A percentile compares a stretch with the other conserved stretches of the same genome.
Conservation (phyloP, 2,797 vertebrate species). For the Xiphorhynchus erythropygius region DNA sequence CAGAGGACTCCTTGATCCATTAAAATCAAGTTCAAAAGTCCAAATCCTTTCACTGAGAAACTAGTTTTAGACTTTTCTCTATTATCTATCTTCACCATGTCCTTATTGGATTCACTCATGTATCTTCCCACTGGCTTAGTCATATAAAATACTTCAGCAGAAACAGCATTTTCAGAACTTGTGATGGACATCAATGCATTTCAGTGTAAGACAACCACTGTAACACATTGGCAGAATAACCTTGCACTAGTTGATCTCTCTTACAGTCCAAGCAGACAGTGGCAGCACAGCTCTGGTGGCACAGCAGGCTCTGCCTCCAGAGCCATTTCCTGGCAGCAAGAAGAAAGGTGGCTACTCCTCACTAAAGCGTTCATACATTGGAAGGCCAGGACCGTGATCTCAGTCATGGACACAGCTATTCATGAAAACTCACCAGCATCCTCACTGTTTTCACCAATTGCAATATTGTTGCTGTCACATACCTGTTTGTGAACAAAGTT, state of each 20-base stretch:
- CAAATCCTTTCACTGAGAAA: neutral
- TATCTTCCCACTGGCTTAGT: neutral
- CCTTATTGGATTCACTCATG: neutral
- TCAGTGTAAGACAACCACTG: neutral
- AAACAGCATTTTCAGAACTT: neutral
- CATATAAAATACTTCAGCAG: neutral
- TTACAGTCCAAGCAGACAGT: neutral
- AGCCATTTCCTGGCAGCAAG: neutral
- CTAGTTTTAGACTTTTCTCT: neutral
- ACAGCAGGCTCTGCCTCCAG: neutral
- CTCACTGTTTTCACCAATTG: accelerated
- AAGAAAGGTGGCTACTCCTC: neutral
- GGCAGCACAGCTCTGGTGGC: neutral
- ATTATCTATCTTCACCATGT: neutral
- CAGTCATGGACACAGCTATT: neutral
- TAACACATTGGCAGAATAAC: neutral
- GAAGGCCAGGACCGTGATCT: neutral
- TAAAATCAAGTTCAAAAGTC: neutral
- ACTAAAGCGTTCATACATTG: neutral
- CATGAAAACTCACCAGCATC: neutral
- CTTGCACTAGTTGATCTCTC: neutral
- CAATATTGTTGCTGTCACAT: neutral
- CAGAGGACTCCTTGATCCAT: neutral
- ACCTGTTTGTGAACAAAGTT: neutral
- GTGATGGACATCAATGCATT: neutral